phyloP scores from a whole-genome alignment of 1,140 invertebrate species.

The Eriosoma lanigerum region DNA sequence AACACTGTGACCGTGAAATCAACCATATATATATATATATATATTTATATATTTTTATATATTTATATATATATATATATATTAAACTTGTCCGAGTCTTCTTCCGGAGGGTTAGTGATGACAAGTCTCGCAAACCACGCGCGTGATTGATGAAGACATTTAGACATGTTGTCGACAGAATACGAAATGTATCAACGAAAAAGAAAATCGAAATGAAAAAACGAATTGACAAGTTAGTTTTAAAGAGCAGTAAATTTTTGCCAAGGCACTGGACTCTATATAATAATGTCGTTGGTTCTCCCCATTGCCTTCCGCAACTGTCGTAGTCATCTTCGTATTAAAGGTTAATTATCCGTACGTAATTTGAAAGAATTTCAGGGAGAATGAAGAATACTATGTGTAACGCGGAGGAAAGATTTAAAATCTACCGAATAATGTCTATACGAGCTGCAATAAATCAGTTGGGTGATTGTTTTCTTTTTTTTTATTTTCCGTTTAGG shows the following conservation, averaged over 20 bases:
- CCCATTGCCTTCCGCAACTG: neutral
- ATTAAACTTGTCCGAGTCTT: neutral
- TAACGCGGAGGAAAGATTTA: neutral
- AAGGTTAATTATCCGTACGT: conserved; percentile 42
- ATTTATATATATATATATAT: neutral
- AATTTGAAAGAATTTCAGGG: neutral
- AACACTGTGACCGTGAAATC: neutral
- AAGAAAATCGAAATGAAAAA: neutral
- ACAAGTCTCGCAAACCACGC: too few species aligned
- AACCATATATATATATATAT: neutral
- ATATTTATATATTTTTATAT: neutral
- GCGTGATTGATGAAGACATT: conserved; percentile 27
- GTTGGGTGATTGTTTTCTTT: neutral
- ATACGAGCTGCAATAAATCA: conserved; percentile 17
- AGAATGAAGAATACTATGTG: neutral
- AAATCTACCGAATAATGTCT: neutral
- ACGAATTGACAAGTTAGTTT: conserved; percentile 24
- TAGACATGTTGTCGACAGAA: neutral
- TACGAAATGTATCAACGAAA: too few species aligned
- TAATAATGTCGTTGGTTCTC: neutral
- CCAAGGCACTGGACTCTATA: too few species aligned
- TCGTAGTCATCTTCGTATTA: neutral
- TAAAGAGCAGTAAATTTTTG: conserved; percentile 11
- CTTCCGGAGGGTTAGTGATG: neutral
- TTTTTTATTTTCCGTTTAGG: neutral